Evolutionary conservation across 2,797 vertebrate genomes (phyloP), one percentile per base, ranked within the genome.

Genomic region (Paramormyrops hopkinsi): DNA sequence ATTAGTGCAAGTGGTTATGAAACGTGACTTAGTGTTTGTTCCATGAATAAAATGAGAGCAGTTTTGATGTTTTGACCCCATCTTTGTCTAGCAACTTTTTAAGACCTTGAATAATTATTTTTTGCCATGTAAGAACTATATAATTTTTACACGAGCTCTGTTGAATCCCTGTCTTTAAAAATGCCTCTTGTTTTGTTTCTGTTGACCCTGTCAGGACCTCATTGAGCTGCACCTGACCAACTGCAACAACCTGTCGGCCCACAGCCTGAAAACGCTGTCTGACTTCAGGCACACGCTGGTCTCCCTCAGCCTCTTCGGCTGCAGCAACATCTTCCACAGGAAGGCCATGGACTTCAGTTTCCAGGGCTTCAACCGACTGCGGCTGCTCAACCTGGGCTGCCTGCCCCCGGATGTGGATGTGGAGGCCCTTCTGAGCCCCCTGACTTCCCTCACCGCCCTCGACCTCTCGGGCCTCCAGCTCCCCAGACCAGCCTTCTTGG

Each of bases 151-250:
- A 6, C 2, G 6, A 79, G 73, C 14, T 3, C 73, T n/a, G 6
- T 79, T 44, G 4, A 79, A 44, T 41, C 37, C 14, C 14, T 37
- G 25, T 33, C 33, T 73, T 14, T 73, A 73, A 73, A 65, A 33
- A 73, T 12, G 65, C 11, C 25, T 14, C 22, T 56, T 11, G 17
- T 9, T 14, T 33, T 44, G 50, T 88, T 51, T 65, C 19, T 50
- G 7, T 89, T n/a, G 29, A 41, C 25, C 88, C 88, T 89, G 7
- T 48, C 92, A 99, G 98, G 98, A 99, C 93, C 96, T 99, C 89
- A 97, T 99, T 2, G 98, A 99, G 94, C 97, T 99, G 11, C 97
- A 97, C 92, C 94, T 99, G 93, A 99, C 97, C 90, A 98, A 97
- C 96, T 99, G 98, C 88, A 97, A 97, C 95, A 97, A 96, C 89